Percentiles rank a stretch among this genome's conserved stretches.
phyloP scores from a whole-genome alignment of 2,888 invertebrate species.

The Camponotus fellah region DNA sequence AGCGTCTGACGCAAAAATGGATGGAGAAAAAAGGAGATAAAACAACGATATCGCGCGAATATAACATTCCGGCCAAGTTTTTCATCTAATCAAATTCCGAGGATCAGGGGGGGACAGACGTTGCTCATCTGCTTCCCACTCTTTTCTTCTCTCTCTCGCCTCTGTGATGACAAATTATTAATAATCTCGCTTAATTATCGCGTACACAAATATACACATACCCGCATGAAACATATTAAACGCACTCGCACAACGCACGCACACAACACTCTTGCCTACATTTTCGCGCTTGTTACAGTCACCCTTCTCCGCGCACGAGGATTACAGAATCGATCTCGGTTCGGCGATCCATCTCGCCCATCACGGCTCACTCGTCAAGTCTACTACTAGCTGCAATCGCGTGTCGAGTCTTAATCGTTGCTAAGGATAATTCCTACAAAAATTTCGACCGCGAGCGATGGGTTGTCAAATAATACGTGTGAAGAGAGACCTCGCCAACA shows the following conservation, averaged over 20 bases:
- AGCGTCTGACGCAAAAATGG: not conserved
- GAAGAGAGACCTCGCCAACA: not conserved
- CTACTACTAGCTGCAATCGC: constrained; percentile 33
- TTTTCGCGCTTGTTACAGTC: constrained; percentile 39
- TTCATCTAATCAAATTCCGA: constrained; percentile 20
- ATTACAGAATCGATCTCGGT: constrained; percentile 46
- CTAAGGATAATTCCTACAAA: constrained; percentile 5
- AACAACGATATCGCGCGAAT: not conserved
- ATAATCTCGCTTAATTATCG: constrained; percentile 50
- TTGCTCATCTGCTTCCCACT: not conserved
- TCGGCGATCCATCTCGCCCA: constrained; percentile 3
- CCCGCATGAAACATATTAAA: not conserved
- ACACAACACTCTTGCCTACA: constrained; percentile 1
- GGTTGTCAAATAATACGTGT: not conserved
- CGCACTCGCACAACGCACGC: constrained; percentile 15
- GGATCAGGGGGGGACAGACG: not conserved
- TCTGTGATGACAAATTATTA: constrained; percentile 34
- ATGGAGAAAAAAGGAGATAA: not conserved
- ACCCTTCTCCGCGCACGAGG: constrained; percentile 43
- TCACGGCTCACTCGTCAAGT: not conserved
- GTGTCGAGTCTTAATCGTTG: constrained; percentile 13
- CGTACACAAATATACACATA: constrained; percentile 38
- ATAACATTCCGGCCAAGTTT: not conserved
- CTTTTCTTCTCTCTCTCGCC: not conserved
- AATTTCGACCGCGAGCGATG: constrained; percentile 22